Evolutionary conservation across 1,140 invertebrate genomes (phyloP).

Genomic region (Tenebrio molitor): DNA sequence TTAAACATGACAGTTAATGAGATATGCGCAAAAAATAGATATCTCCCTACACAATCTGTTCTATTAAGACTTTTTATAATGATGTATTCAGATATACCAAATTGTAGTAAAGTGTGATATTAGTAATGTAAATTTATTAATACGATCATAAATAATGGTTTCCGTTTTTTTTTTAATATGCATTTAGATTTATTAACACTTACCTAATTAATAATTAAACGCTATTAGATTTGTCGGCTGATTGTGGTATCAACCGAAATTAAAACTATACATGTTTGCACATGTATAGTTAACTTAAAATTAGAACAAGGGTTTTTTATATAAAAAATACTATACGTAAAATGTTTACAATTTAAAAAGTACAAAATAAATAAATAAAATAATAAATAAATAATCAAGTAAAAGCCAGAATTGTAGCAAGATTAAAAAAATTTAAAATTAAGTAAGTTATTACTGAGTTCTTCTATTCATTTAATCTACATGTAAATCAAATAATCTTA

Average conservation of each 20-base stretch:
- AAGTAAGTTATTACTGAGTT: too few relatives aligned
- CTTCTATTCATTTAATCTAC: too few relatives aligned
- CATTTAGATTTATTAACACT: conserved; percentile 31
- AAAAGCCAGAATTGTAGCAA: too few relatives aligned
- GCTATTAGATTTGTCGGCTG: background rate
- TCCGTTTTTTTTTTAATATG: conserved; percentile 8
- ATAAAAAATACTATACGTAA: too few relatives aligned
- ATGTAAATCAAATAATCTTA: too few relatives aligned
- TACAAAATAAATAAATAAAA: too few relatives aligned
- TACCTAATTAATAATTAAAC: background rate
- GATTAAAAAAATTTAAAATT: too few relatives aligned
- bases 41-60: conserved; percentile 58
- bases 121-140: conserved; percentile 29
- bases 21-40: conserved; percentile 1
- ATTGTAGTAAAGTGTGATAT: conserved; percentile 18
- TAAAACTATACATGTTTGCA: too few relatives aligned
- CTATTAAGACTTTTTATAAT: conserved; percentile 58
- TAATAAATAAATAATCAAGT: too few relatives aligned
- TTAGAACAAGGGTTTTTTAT: too few relatives aligned
- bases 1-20: conserved; percentile 37
- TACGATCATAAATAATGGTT: conserved; percentile 15
- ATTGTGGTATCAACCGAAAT: background rate
- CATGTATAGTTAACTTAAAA: too few relatives aligned
- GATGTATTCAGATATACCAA: conserved; percentile 13
- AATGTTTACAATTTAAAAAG: too few relatives aligned